These are phyloP conservation scores for Catharus minimus DNA, from an alignment of 2,113 vertebrate species.

Conservation along the genomic window DNA sequence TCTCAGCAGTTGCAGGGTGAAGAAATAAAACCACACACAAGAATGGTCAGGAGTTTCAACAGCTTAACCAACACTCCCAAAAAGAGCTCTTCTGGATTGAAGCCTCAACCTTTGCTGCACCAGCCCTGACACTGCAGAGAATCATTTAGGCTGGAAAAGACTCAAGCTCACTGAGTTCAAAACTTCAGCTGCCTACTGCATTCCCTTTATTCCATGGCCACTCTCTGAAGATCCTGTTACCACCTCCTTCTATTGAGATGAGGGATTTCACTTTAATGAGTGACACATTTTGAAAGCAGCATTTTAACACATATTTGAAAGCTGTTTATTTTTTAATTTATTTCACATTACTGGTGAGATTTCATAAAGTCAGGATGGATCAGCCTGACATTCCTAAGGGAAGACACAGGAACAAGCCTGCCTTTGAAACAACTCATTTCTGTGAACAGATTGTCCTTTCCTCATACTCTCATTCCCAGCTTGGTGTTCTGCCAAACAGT, in stretches of 20 bases:
- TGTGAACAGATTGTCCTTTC: constrained; percentile 66
- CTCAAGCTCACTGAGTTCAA: background rate
- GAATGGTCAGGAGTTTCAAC: background rate
- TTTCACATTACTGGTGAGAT: background rate
- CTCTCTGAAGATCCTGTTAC: background rate
- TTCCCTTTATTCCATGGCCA: background rate
- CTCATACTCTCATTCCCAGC: constrained; percentile 66
- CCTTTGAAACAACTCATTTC: constrained; percentile 34
- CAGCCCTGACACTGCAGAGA: background rate
- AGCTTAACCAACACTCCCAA: background rate
- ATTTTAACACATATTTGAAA: background rate
- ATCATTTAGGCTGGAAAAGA: background rate
- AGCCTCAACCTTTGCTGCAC: background rate
- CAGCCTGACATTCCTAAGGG: constrained; percentile 9
- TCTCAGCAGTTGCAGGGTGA: background rate
- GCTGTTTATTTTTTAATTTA: background rate
- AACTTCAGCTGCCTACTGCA: background rate
- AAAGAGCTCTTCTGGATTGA: background rate
- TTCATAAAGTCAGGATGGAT: constrained; percentile 31
- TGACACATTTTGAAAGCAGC: background rate
- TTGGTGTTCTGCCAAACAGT: constrained; percentile 72
- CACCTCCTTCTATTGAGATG: background rate
- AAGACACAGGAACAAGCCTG: constrained; percentile 35
- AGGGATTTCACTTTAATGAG: background rate
- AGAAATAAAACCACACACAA: background rate